phyloP scores from a whole-genome alignment of 2,888 invertebrate species.

The Polydrusus tereticollis region DNA sequence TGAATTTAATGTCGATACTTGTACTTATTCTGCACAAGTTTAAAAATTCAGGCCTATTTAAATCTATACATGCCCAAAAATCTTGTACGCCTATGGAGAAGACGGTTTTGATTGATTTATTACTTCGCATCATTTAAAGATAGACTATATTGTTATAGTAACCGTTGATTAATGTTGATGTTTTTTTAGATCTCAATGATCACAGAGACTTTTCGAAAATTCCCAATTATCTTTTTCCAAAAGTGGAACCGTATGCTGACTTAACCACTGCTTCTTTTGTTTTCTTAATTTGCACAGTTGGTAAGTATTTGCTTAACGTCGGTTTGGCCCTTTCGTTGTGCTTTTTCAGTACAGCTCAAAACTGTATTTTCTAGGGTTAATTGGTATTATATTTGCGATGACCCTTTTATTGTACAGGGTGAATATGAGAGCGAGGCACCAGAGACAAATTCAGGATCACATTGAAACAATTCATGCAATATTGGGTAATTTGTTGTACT shows the following conservation, averaged over 20 bases:
- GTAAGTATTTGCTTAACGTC: constrained; percentile 55
- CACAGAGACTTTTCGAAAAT: constrained; percentile 76
- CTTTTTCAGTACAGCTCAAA: too few species aligned
- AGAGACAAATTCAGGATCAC: constrained; percentile 75
- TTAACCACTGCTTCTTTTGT: constrained; percentile 76
- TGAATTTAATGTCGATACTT: too few species aligned
- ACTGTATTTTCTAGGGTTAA: constrained; percentile 69
- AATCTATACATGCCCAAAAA: too few species aligned
- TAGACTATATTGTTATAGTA: not conserved
- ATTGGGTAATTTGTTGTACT: constrained; percentile 67
- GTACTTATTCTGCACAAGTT: too few species aligned
- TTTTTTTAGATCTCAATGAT: constrained; percentile 71
- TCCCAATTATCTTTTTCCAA: constrained; percentile 81
- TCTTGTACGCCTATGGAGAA: too few species aligned
- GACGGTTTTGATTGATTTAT: too few species aligned
- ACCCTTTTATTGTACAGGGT: constrained; percentile 75
- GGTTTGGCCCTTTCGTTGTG: too few species aligned
- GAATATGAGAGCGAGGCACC: constrained; percentile 73
- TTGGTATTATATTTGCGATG: constrained; percentile 74
- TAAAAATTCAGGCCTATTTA: too few species aligned
- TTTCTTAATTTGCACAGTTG: constrained; percentile 75
- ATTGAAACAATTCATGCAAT: constrained; percentile 78
- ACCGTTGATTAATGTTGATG: not conserved
- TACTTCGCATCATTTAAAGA: not conserved
- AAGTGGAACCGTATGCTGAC: constrained; percentile 76